Conservation (phyloP, 2,888 invertebrate species). For the Troglohyphantes excavatus region DNA sequence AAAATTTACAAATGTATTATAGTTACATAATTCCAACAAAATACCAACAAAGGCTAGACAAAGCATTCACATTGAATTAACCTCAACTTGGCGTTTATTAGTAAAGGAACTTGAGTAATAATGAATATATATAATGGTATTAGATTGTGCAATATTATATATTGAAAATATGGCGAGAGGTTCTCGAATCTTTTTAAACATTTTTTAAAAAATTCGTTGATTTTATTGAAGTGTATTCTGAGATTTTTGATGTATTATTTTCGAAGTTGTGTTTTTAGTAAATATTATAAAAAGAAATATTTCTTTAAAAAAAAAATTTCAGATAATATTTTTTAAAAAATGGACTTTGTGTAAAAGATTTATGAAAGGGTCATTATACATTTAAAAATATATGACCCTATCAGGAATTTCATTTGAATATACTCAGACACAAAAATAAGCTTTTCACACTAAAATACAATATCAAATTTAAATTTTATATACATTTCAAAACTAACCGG, state of each 20-base stretch:
- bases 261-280: too few species aligned
- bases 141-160: background rate
- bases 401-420: background rate
- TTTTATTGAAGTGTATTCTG: too few species aligned
- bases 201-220: too few species aligned
- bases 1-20: background rate
- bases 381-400: background rate
- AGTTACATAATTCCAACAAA: background rate
- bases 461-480: background rate
- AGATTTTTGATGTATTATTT: too few species aligned
- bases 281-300: too few species aligned
- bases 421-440: background rate
- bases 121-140: background rate
- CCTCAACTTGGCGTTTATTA: background rate
- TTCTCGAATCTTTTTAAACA: background rate
- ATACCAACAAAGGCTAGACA: background rate
- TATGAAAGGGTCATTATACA: background rate
- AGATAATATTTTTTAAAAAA: background rate
- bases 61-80: slow-evolving; percentile 1
- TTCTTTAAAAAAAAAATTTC: too few species aligned
- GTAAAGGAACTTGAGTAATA: background rate
- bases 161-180: background rate
- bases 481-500: background rate
- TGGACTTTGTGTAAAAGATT: background rate
- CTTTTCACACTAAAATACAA: background rate